Conservation (phyloP, 2,797 vertebrate species). For the Microctenopoma stevenorrisi region DNA sequence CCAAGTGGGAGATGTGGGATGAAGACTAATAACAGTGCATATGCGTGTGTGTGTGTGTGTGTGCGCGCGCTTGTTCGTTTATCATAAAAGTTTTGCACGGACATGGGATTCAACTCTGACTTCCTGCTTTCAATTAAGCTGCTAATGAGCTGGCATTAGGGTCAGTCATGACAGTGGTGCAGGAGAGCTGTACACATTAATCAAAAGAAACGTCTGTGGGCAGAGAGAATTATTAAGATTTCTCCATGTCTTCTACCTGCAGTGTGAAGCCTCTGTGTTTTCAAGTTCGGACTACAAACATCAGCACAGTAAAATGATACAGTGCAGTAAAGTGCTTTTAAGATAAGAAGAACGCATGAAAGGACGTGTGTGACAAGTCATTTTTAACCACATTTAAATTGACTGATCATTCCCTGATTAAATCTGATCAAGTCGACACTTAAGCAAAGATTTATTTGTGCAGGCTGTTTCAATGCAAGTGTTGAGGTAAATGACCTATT, state of each 20-base stretch:
- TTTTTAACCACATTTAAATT: neutral
- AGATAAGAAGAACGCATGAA: neutral
- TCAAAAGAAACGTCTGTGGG: conserved; percentile 52
- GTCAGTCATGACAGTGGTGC: conserved; percentile 58
- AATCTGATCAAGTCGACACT: conserved; percentile 1
- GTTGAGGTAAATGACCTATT: neutral
- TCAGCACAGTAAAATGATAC: neutral
- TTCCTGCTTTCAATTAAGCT: conserved; percentile 66
- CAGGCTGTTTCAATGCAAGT: neutral
- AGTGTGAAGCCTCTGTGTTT: neutral
- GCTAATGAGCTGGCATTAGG: conserved; percentile 72
- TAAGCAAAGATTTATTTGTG: neutral
- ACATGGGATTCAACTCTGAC: conserved; percentile 44
- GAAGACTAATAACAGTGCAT: conserved; percentile 12
- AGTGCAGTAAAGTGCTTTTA: neutral
- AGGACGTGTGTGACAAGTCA: neutral
- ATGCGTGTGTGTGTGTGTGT: neutral
- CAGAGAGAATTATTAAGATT: conserved; percentile 21
- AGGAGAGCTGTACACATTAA: conserved; percentile 46
- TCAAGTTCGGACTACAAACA: neutral
- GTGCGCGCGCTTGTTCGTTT: neutral
- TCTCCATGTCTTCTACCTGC: conserved; percentile 3
- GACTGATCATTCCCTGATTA: neutral
- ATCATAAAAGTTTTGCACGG: conserved; percentile 39
- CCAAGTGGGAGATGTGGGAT: conserved; percentile 16